Conservation (phyloP, 2,888 invertebrate genomes). For the Sphecodes monilicornis region DNA sequence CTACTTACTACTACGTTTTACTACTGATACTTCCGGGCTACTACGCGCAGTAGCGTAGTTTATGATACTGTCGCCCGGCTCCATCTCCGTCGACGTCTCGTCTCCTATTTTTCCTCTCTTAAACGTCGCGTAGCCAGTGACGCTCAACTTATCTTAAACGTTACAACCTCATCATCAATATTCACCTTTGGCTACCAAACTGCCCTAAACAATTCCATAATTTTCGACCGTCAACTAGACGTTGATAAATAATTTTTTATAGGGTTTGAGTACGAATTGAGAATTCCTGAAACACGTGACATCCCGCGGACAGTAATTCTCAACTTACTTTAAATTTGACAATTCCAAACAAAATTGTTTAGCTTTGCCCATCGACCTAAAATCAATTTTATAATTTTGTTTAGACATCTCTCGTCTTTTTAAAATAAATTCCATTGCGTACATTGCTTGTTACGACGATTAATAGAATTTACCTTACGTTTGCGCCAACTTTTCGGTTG, state of each 20-base stretch:
- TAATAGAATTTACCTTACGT: not conserved
- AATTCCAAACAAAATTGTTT: too few relatives aligned
- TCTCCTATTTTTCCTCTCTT: not conserved
- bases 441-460: not conserved
- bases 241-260: too few relatives aligned
- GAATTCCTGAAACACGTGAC: too few relatives aligned
- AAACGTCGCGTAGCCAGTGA: not conserved
- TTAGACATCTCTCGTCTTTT: too few relatives aligned
- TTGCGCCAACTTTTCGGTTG: not conserved
- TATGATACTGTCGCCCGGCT: conserved; percentile 59
- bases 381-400: too few relatives aligned
- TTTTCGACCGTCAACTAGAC: not conserved
- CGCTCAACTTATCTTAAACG: not conserved
- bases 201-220: too few relatives aligned
- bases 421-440: too few relatives aligned
- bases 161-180: not conserved
- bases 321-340: not conserved
- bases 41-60: conserved; percentile 67
- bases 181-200: not conserved
- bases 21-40: conserved; percentile 72
- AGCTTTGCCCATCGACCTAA: too few relatives aligned
- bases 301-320: not conserved
- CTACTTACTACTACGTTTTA: conserved; percentile 75
- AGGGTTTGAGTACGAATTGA: too few relatives aligned
- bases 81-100: not conserved